Evolutionary conservation across 2,113 vertebrate species (phyloP).

Genomic region (Neodontobutis hainanensis): DNA sequence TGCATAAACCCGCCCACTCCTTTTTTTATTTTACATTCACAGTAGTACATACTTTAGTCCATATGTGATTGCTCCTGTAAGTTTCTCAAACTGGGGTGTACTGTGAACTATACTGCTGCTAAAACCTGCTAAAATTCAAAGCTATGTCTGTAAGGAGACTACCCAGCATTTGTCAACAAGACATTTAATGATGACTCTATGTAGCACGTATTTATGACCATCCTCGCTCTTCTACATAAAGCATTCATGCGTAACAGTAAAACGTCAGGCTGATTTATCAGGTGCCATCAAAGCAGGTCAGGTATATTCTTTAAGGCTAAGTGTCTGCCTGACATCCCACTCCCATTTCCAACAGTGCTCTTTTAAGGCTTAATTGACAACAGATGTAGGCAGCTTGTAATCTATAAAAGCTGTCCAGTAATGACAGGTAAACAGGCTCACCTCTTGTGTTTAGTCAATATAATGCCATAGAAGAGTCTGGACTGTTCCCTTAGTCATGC

Average conservation of each 20-base stretch:
- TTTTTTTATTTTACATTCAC: neutral
- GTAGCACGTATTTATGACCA: conserved; percentile 2
- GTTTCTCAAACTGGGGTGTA: neutral
- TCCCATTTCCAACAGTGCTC: conserved; percentile 1
- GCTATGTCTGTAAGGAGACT: neutral
- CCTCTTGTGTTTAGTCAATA: neutral
- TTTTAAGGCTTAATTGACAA: conserved; percentile 1
- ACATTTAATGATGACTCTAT: neutral
- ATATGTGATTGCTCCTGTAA: neutral
- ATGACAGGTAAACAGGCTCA: neutral
- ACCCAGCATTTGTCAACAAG: neutral
- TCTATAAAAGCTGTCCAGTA: neutral
- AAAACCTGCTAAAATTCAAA: neutral
- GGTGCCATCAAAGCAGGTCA: neutral
- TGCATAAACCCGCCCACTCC: no score
- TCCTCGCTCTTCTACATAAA: neutral
- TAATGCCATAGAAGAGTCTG: neutral
- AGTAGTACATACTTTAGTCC: neutral
- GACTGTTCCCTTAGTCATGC: neutral
- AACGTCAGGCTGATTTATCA: conserved; percentile 2
- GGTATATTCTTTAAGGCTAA: neutral
- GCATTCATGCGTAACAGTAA: neutral
- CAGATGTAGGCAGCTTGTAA: neutral
- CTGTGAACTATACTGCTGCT: no score
- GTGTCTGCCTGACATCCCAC: neutral